These are phyloP conservation scores for Drosophila azteca DNA, from an alignment of 1,140 invertebrate genomes.

Conservation along the genomic window DNA sequence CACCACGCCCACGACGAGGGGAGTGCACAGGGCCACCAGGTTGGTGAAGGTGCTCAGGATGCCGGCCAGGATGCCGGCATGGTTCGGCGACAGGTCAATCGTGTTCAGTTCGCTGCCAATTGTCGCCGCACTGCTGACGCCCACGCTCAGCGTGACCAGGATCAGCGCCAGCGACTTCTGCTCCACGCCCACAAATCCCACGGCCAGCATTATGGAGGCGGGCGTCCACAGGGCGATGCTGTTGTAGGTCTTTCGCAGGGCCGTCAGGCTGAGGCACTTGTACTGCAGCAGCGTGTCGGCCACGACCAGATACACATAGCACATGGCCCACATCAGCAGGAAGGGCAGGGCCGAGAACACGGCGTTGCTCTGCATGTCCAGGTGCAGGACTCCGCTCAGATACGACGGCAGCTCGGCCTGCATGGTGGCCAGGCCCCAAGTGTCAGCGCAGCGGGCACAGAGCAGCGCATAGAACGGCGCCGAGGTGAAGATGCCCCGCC, in stretches of 20 bases:
- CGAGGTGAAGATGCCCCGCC: constrained; percentile 91
- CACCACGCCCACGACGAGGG: constrained; percentile 86
- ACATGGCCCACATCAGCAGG: constrained; percentile 88
- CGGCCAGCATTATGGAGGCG: constrained; percentile 86
- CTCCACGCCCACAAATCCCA: constrained; percentile 86
- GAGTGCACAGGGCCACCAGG: constrained; percentile 88
- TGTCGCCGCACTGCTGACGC: constrained; percentile 90
- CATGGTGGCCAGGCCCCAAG: constrained; percentile 97
- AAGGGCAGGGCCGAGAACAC: constrained; percentile 92
- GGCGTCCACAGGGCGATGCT: constrained; percentile 87
- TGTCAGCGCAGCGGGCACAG: constrained; percentile 93
- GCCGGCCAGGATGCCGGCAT: constrained; percentile 88
- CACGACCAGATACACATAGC: constrained; percentile 87
- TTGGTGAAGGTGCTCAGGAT: constrained; percentile 91
- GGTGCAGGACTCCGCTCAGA: constrained; percentile 92
- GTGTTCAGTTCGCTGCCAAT: constrained; percentile 89
- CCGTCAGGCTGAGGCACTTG: constrained; percentile 84
- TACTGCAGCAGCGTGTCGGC: constrained; percentile 87
- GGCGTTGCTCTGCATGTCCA: constrained; percentile 90
- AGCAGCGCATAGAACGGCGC: constrained; percentile 93
- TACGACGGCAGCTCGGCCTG: constrained; percentile 96
- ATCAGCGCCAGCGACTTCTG: constrained; percentile 85
- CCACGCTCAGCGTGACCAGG: constrained; percentile 89
- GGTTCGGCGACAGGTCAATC: constrained; percentile 91
- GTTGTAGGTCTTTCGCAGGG: constrained; percentile 88